Base-by-base conservation (phyloP, 2,888 invertebrate genomes). In the Tubulanus polymorphus region DNA sequence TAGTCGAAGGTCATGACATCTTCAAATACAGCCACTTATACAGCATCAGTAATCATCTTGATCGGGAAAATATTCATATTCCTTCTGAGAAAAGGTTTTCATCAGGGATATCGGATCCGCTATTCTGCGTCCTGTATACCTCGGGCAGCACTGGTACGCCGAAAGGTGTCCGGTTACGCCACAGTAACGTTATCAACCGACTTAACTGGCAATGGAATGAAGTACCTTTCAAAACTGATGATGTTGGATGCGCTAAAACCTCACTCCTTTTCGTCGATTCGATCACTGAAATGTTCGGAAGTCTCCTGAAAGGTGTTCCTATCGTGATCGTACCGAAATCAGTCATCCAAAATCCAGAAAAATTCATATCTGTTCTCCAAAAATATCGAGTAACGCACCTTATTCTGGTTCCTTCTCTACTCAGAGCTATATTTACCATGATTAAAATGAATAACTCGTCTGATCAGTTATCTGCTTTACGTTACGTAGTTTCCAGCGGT, bases 201-300 rank as follows among this genome's bases (percentile, higher is more conserved):
- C 81, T 93, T 18, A 85, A 85, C 75, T 93, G 93, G 93, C 92
- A 93, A 75, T 93, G 92, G 86, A 83, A 85, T n/a, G 84, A 83
- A 0, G 87, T 92, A 69, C 91, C 92, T 0, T 93, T 85, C 76
- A 79, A 83, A 0, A 81, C 83, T 0, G 90, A 91, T 71, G 81
- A 82, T 2, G 83, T 83, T 3, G 89, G 90, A 68, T 86, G 90
- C 1, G 92, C 92, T 81, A 93, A 93, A 80, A 93, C 93, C 0
- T 89, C 92, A 0, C 79, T 92, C 18, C 92, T 91, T 0, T 93
- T 93, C 73, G 91, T 93, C 1, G 93, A 93, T 76, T 90, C 91
- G 0, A 87, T 91, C 6, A 84, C 87, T 2, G 93, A 93, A 81
- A 86, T 93, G 53, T 91, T 91, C 89, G 89, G 89, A 0, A 89